A percentile compares a stretch with the other conserved stretches of the same genome.
These are phyloP conservation scores for Ormyrus thymus DNA, from an alignment of 2,888 invertebrate species.

Conservation along the genomic window DNA sequence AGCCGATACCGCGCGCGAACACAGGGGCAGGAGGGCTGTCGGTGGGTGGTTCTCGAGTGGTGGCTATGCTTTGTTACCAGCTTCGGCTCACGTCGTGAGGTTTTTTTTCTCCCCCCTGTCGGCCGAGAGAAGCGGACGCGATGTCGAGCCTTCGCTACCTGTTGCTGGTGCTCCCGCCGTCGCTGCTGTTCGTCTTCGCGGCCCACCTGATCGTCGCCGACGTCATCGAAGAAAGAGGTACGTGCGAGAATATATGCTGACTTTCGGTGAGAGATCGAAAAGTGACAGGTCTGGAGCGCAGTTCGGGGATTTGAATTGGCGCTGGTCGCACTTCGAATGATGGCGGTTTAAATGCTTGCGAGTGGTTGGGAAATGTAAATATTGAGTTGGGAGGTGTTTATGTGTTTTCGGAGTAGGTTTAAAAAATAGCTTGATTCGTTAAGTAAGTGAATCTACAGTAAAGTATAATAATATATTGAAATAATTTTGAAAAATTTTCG, in stretches of 20 bases:
- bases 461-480: too few relatives aligned
- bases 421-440: too few relatives aligned
- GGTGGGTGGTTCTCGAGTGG: conserved; percentile 26
- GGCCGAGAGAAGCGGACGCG: neutral
- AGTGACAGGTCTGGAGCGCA: too few relatives aligned
- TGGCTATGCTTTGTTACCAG: conserved; percentile 41
- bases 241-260: neutral
- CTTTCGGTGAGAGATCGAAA: too few relatives aligned
- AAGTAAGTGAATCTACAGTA: too few relatives aligned
- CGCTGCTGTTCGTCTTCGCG: conserved; percentile 58
- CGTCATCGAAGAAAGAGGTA: conserved; percentile 73
- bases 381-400: too few relatives aligned
- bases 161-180: conserved; percentile 55
- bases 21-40: neutral
- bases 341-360: too few relatives aligned
- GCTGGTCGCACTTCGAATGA: too few relatives aligned
- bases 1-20: neutral
- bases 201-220: conserved; percentile 60
- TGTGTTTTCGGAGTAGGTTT: too few relatives aligned
- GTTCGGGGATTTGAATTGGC: too few relatives aligned
- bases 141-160: conserved; percentile 27
- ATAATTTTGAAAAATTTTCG: too few relatives aligned
- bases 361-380: too few relatives aligned
- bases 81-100: conserved; percentile 31
- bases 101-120: neutral